Evolutionary conservation across 2,888 invertebrate species (phyloP).

Genomic region (Synanthedon tipuliformis): DNA sequence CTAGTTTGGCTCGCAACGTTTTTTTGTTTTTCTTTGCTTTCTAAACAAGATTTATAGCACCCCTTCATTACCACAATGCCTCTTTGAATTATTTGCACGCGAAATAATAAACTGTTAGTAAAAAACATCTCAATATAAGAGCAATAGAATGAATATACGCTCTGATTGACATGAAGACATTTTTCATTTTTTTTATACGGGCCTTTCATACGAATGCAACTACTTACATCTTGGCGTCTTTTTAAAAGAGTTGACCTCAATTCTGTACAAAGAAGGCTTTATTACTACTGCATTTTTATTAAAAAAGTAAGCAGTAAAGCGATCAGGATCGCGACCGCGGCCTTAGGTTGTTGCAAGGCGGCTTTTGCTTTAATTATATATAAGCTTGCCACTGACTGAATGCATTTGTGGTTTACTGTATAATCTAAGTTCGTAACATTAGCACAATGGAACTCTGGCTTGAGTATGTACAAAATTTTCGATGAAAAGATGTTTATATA

Average conservation of each 20-base stretch:
- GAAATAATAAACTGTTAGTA: too few relatives aligned
- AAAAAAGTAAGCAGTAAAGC: conserved; percentile 15
- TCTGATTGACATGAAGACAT: conserved; percentile 1
- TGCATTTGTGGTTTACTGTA: neutral
- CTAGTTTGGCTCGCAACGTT: conserved; percentile 12
- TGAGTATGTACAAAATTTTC: conserved; percentile 35
- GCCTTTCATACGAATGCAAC: neutral
- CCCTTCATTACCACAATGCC: conserved; percentile 13
- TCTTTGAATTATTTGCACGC: too few relatives aligned
- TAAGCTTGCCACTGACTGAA: neutral
- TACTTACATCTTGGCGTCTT: neutral
- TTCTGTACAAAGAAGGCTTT: neutral
- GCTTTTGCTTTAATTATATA: neutral
- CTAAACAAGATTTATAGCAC: conserved; percentile 21
- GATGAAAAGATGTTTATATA: too few relatives aligned
- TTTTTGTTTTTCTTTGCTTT: conserved; percentile 28
- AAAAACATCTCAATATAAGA: conserved; percentile 20
- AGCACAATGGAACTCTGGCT: conserved; percentile 31
- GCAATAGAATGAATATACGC: conserved; percentile 20
- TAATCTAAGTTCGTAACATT: conserved; percentile 8
- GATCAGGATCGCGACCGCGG: neutral
- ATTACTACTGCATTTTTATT: conserved; percentile 17
- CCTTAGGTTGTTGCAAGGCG: neutral
- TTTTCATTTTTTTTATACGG: neutral
- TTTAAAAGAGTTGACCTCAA: neutral